A percentile compares a stretch with the other conserved stretches of the same genome.
phyloP scores from a whole-genome alignment of 2,113 vertebrate genomes.

The Mixornis gularis region DNA sequence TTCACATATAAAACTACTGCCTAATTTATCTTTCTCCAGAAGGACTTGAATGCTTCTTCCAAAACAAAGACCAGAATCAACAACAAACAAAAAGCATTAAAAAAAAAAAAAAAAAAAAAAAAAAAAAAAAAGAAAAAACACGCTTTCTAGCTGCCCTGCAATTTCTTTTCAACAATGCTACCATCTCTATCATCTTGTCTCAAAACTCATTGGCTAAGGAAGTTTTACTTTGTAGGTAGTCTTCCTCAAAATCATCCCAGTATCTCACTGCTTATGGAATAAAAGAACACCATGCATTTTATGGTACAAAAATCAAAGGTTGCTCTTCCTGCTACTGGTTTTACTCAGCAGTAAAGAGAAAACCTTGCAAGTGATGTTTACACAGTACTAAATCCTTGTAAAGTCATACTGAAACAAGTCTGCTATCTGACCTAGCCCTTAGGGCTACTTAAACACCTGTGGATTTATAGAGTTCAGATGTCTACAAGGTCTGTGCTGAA shows the following conservation, averaged over 20 bases:
- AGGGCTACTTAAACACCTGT: constrained; percentile 80
- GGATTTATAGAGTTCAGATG: constrained; percentile 79
- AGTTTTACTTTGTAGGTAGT: not conserved
- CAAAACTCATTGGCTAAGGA: not conserved
- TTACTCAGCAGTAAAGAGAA: constrained; percentile 71
- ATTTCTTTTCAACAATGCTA: not conserved
- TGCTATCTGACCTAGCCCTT: constrained; percentile 72
- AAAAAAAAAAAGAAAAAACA: not conserved
- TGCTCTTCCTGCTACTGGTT: constrained; percentile 69
- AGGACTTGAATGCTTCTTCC: not conserved
- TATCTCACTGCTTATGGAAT: not conserved
- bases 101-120: not conserved
- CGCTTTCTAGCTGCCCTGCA: not conserved
- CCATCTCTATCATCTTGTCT: not conserved
- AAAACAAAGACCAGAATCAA: constrained; percentile 1
- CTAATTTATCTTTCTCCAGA: not conserved
- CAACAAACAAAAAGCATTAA: not conserved
- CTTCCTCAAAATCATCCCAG: not conserved
- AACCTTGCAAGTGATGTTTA: constrained; percentile 69
- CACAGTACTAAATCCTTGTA: constrained; percentile 76
- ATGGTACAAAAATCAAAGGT: constrained; percentile 57
- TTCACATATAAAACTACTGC: not conserved
- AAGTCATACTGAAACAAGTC: constrained; percentile 69
- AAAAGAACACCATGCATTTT: not conserved
- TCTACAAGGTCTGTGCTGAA: constrained; percentile 65